Conservation (phyloP, 2,888 invertebrate genomes). For the Oxyteleia sp. region DNA sequence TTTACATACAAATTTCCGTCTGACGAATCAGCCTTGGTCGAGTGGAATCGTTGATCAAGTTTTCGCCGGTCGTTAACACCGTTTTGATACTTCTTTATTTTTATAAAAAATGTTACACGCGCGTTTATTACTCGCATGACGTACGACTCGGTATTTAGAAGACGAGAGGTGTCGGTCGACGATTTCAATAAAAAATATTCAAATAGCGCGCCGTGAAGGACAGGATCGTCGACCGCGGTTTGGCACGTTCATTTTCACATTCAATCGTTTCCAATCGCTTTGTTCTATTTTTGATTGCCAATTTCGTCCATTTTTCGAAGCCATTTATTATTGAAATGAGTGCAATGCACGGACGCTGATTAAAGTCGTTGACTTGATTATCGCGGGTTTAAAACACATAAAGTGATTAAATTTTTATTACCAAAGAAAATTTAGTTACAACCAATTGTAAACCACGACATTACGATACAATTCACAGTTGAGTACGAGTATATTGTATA, state of each 20-base stretch:
- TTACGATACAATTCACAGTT: too few species aligned
- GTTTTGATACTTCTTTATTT: too few species aligned
- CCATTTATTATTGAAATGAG: slow-evolving; percentile 36
- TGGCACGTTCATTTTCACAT: slow-evolving; percentile 28
- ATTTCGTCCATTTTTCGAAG: slow-evolving; percentile 42
- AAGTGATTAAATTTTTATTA: too few species aligned
- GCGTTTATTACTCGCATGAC: too few species aligned
- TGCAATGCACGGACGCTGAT: slow-evolving; percentile 15
- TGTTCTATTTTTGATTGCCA: slow-evolving; percentile 42
- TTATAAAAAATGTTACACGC: too few species aligned
- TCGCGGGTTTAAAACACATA: neutral
- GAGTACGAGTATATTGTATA: too few species aligned
- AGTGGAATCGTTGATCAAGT: neutral
- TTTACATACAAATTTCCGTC: too few species aligned
- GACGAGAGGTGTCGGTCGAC: neutral
- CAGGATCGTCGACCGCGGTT: slow-evolving; percentile 40
- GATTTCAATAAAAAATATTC: slow-evolving; percentile 35
- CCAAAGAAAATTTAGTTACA: too few species aligned
- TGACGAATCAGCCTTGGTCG: too few species aligned
- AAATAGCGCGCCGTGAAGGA: slow-evolving; percentile 28
- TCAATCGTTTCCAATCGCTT: slow-evolving; percentile 23
- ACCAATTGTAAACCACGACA: too few species aligned
- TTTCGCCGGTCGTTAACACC: neutral
- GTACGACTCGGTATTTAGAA: too few species aligned
- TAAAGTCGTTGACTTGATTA: slow-evolving; percentile 12